Conservation (phyloP, 2,797 vertebrate genomes). For the Hoplostethus mediterraneus region DNA sequence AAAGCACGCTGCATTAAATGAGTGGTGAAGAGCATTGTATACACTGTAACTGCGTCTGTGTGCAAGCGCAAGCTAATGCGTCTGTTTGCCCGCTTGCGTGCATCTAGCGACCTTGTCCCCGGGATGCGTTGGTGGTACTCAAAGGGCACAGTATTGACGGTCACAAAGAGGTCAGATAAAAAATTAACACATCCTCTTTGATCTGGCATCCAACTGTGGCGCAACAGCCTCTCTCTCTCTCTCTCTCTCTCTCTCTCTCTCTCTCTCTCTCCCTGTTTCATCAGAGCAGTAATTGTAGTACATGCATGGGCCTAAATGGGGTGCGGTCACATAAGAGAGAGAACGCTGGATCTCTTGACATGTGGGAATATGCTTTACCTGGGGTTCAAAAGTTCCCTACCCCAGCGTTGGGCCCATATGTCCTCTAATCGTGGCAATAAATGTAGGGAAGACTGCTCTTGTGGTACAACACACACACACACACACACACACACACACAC, state of each 20-base stretch:
- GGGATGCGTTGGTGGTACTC: conserved; percentile 16
- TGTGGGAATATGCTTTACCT: conserved; percentile 77
- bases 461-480: conserved; percentile 40
- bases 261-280: conserved; percentile 49
- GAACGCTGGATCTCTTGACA: conserved; percentile 51
- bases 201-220: conserved; percentile 52
- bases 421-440: conserved; percentile 65
- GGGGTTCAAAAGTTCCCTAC: conserved; percentile 71
- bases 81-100: neutral
- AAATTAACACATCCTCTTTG: conserved; percentile 48
- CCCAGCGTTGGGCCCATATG: conserved; percentile 14
- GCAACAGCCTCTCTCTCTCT: conserved; percentile 35
- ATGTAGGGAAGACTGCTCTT: conserved; percentile 41
- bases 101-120: neutral
- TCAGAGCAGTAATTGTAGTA: conserved; percentile 61
- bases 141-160: conserved; percentile 33
- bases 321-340: conserved; percentile 51
- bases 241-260: too few relatives aligned
- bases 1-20: neutral
- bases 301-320: conserved; percentile 60
- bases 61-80: neutral
- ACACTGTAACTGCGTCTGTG: neutral
- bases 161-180: conserved; percentile 58
- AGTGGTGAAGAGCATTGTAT: neutral
- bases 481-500: conserved; percentile 1